Evolutionary conservation across 2,888 invertebrate genomes (phyloP).

Genomic region (Blomia tropicalis): DNA sequence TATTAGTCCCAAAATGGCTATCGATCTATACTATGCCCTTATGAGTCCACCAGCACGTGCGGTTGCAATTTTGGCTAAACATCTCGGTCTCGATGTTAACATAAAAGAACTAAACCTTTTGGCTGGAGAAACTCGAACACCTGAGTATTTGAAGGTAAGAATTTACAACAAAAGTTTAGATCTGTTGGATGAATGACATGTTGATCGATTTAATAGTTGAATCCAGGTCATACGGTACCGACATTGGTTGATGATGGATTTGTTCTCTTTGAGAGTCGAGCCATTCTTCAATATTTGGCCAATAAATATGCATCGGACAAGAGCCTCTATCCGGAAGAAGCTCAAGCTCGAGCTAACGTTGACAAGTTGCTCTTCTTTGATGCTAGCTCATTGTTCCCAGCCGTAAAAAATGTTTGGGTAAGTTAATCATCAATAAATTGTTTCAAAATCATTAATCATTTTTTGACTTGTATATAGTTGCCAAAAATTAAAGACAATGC

Average conservation of each 20-base stretch:
- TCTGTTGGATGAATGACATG: neutral
- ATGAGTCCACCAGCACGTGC: conserved; percentile 22
- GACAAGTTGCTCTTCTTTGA: conserved; percentile 42
- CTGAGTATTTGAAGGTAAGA: conserved; percentile 5
- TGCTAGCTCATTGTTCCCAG: neutral
- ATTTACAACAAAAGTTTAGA: neutral
- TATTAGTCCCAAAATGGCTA: neutral
- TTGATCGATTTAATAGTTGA: too few relatives aligned
- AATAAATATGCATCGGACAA: conserved; percentile 61
- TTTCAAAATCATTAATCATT: neutral
- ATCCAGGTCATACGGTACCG: conserved; percentile 58
- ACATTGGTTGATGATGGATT: conserved; percentile 64
- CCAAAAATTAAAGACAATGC: neutral
- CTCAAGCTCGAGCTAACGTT: conserved; percentile 51
- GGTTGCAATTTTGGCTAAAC: conserved; percentile 11
- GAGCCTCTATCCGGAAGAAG: conserved; percentile 53
- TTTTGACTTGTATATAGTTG: neutral
- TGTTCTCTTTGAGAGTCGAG: conserved; percentile 53
- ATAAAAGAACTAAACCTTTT: conserved; percentile 13
- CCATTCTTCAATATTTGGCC: conserved; percentile 59
- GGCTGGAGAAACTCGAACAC: conserved; percentile 15
- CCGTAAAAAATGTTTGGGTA: neutral
- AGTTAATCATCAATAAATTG: neutral
- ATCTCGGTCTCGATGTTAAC: conserved; percentile 16
- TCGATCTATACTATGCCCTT: conserved; percentile 16